Evolutionary conservation across 2,113 vertebrate species (phyloP), one percentile per base, ranked within the genome.

Genomic region (Chauna torquata): DNA sequence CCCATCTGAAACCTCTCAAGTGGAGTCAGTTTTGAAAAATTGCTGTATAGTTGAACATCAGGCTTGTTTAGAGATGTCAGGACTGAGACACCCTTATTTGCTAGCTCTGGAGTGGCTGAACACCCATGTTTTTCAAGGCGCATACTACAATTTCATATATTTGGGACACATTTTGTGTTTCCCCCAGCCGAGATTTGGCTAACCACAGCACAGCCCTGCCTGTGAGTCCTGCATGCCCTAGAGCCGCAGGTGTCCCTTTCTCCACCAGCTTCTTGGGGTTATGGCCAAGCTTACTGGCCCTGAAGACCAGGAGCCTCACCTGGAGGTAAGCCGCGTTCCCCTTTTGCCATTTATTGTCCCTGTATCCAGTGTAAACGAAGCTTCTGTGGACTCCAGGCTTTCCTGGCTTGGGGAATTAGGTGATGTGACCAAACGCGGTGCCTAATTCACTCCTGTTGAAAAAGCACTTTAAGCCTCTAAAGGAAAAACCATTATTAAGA

Each of bases 191-290:
- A 30, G 44, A 47, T 65, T 65, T 55, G 40, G 70, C 13, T 85
- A 68, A 76, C 5, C 8, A 34, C 2, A 42, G 42, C 20, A 7
- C 0, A 45, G 71, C 32, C 19, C 61, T 72, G 42, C 17, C 47
- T 0, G 0, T 19, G 36, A 3, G 5, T 19, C 23, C 16, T 55
- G 27, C 15, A 32, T 62, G 45, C 17, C n/a, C 12, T 34, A 9
- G 32, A 47, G 40, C 12, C 8, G 18, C 32, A 2, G 1, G 5
- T 2, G 28, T 3, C 22, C 12, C 20, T 30, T 64, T 38, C 50
- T 66, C 38, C 8, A 45, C 58, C 18, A 34, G 38, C 50, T 40
- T 58, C 45, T 25, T 75, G 70, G 32, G 32, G 20, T 57, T 23
- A 2, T 17, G 32, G 4, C 16, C 0, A 11, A 65, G 49, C 40